Conservation (phyloP, 2,113 vertebrate genomes). For the Crotalus tigris region DNA sequence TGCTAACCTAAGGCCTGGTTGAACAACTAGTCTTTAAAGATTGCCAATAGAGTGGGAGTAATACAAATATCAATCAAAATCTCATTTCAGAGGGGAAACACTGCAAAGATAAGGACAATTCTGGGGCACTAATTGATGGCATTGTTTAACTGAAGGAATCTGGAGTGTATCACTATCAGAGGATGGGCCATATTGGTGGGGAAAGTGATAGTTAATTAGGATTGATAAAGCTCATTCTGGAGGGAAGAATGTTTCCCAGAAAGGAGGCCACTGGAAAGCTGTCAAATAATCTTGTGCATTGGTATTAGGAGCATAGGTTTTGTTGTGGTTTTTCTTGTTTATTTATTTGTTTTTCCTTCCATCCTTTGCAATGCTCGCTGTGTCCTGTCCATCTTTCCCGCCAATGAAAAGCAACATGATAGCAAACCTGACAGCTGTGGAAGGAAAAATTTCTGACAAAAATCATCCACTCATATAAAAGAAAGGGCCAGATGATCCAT, state of each 20-base stretch:
- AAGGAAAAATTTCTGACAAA: background rate
- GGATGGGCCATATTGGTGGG: background rate
- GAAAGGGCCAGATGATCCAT: background rate
- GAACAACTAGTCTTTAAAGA: background rate
- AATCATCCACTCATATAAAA: background rate
- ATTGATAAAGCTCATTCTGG: background rate
- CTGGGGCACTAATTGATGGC: background rate
- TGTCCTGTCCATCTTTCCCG: background rate
- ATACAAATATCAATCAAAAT: background rate
- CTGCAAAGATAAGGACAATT: background rate
- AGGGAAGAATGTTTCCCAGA: background rate
- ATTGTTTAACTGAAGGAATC: background rate
- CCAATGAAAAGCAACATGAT: background rate
- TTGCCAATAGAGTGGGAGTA: background rate
- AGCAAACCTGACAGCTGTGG: background rate
- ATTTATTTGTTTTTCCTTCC: background rate
- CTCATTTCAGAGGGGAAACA: background rate
- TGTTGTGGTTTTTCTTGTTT: background rate
- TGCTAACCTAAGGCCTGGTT: background rate
- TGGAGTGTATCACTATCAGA: background rate
- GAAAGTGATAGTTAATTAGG: background rate
- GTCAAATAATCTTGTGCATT: background rate
- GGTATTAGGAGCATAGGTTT: background rate
- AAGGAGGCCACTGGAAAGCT: background rate
- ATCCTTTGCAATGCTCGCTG: background rate